Conservation (phyloP, 2,797 vertebrate genomes). For the Chanos chanos region DNA sequence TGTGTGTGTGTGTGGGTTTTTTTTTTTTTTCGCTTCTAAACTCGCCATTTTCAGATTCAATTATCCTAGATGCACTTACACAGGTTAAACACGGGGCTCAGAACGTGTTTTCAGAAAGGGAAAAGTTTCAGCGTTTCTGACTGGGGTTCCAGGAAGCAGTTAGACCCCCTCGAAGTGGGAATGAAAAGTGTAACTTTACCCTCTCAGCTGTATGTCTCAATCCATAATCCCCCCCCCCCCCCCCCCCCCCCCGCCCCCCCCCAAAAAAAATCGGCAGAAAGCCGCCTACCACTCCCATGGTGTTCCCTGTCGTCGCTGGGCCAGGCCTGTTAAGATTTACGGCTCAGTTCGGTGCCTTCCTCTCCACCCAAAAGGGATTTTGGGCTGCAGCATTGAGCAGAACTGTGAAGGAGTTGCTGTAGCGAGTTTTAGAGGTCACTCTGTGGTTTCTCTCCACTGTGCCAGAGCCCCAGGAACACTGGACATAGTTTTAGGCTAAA, state of each 20-base stretch:
- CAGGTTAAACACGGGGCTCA: conserved; percentile 58
- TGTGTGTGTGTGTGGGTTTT: no score
- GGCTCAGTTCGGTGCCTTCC: conserved; percentile 66
- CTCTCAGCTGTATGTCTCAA: conserved; percentile 80
- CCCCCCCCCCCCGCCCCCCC: conserved; percentile 77
- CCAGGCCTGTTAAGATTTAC: conserved; percentile 69
- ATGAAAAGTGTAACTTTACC: conserved; percentile 82
- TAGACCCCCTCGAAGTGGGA: conserved; percentile 75
- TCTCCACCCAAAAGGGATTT: conserved; percentile 69
- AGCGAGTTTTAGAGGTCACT: background rate
- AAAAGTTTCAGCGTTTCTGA: conserved; percentile 61
- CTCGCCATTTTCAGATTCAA: conserved; percentile 65
- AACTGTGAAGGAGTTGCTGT: conserved; percentile 42
- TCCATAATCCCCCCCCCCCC: conserved; percentile 81
- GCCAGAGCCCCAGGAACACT: conserved; percentile 10
- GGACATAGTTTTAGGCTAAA: conserved; percentile 51
- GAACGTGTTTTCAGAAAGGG: no score
- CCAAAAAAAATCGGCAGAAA: conserved; percentile 71
- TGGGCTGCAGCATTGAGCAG: conserved; percentile 53
- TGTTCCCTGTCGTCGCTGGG: conserved; percentile 66
- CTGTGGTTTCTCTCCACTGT: background rate
- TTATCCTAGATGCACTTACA: conserved; percentile 67
- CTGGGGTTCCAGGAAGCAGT: conserved; percentile 69
- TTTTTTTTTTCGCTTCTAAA: conserved; percentile 39
- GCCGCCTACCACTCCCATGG: conserved; percentile 76